Percentiles rank a stretch among this genome's conserved stretches.
Evolutionary conservation across 2,888 invertebrate genomes (phyloP).

Genomic region (Archips xylosteana): DNA sequence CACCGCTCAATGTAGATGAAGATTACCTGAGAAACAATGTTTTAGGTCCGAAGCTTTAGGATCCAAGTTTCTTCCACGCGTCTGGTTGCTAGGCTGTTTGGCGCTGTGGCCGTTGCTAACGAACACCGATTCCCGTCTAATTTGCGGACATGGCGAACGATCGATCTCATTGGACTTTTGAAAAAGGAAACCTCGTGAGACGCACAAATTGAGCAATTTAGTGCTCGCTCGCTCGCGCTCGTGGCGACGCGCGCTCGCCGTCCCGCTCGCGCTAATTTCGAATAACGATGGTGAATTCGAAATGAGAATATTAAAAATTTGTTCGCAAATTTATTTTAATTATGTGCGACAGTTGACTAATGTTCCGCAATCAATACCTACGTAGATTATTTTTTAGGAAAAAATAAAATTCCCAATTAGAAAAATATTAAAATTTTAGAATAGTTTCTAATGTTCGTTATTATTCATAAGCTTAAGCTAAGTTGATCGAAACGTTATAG

Average conservation of each 20-base stretch:
- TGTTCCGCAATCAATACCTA: conserved; percentile 45
- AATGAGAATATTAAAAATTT: conserved; percentile 68
- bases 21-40: conserved; percentile 48
- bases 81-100: conserved; percentile 57
- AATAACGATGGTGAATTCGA: conserved; percentile 58
- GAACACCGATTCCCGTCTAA: conserved; percentile 83
- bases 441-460: too few relatives aligned
- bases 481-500: too few relatives aligned
- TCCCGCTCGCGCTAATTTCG: conserved; percentile 61
- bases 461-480: too few relatives aligned
- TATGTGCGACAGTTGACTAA: conserved; percentile 53
- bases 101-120: conserved; percentile 61
- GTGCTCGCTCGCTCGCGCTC: conserved; percentile 68
- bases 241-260: conserved; percentile 49
- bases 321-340: conserved; percentile 61
- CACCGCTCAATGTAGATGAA: conserved; percentile 71
- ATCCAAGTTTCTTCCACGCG: conserved; percentile 45
- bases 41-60: conserved; percentile 41
- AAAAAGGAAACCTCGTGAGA: conserved; percentile 79
- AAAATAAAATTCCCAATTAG: neutral
- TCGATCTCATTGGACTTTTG: conserved; percentile 84
- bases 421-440: too few relatives aligned
- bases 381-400: neutral
- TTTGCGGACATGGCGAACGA: conserved; percentile 84
- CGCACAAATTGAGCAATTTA: conserved; percentile 83